These are phyloP conservation scores for Altica lythri DNA, from an alignment of 2,888 invertebrate species.

Conservation along the genomic window DNA sequence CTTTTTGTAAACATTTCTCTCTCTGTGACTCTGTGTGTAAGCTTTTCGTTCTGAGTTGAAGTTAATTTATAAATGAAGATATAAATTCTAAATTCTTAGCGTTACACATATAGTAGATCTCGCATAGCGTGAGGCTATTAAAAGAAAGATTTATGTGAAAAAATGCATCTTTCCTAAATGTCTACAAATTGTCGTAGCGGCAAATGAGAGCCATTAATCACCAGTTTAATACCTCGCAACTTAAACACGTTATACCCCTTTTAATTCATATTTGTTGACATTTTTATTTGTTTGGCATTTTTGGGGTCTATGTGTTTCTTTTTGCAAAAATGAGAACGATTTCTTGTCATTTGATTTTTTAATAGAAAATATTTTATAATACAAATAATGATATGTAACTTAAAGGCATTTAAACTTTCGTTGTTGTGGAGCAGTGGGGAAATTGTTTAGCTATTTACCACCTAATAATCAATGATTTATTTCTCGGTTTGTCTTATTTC, in stretches of 20 bases:
- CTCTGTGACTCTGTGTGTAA: no score
- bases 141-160: constrained; percentile 57
- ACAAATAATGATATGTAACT: no score
- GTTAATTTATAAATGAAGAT: constrained; percentile 11
- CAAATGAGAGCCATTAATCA: constrained; percentile 58
- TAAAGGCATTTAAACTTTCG: no score
- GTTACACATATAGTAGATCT: no score
- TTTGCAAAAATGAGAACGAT: constrained; percentile 9
- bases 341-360: background rate
- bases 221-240: constrained; percentile 51
- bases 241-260: constrained; percentile 38
- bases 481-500: no score
- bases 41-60: no score
- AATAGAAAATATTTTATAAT: no score
- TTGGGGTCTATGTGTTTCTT: constrained; percentile 12
- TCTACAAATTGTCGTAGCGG: constrained; percentile 59
- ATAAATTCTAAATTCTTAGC: constrained; percentile 33
- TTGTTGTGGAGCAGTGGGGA: no score
- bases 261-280: constrained; percentile 53
- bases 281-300: constrained; percentile 51
- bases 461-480: no score
- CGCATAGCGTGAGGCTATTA: constrained; percentile 51
- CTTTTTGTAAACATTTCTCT: no score
- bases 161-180: constrained; percentile 57
- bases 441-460: no score